Conservation (phyloP, 2,888 invertebrate genomes). For the Phoronis australis region DNA sequence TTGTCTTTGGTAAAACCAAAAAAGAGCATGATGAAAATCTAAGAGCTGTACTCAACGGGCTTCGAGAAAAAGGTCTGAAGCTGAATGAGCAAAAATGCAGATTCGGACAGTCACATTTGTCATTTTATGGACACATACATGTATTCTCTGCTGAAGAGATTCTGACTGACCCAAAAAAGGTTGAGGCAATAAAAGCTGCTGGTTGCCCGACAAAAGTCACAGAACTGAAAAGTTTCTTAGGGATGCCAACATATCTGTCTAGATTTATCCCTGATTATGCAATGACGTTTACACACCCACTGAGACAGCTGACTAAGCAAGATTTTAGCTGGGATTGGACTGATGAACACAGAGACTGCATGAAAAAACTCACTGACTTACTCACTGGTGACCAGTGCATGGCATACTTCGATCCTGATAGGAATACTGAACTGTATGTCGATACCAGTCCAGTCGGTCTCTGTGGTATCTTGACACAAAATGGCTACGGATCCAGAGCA, state of each 20-base stretch:
- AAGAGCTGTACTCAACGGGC: slow-evolving; percentile 7
- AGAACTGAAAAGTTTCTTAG: slow-evolving; percentile 10
- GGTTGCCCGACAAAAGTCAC: slow-evolving; percentile 7
- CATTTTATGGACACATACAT: slow-evolving; percentile 3
- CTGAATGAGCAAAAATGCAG: slow-evolving; percentile 14
- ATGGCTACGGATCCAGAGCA: slow-evolving; percentile 11
- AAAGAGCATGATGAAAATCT: slow-evolving; percentile 11
- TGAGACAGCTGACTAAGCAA: slow-evolving; percentile 9
- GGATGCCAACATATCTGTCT: slow-evolving; percentile 7
- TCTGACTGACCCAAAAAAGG: slow-evolving; percentile 1
- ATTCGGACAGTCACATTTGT: slow-evolving; percentile 3
- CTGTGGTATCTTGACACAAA: no score
- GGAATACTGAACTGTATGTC: slow-evolving; percentile 6
- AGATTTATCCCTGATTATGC: slow-evolving; percentile 7
- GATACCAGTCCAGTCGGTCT: slow-evolving; percentile 14
- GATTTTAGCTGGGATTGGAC: slow-evolving; percentile 7
- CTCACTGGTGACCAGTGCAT: slow-evolving; percentile 6
- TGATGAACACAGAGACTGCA: slow-evolving; percentile 2
- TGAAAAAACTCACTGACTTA: slow-evolving; percentile 2
- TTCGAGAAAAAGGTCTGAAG: slow-evolving; percentile 9
- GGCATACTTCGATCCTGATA: slow-evolving; percentile 10
- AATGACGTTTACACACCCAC: slow-evolving; percentile 4
- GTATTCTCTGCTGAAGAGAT: no score
- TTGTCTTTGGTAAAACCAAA: slow-evolving; percentile 5
- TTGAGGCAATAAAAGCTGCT: no score